Evolutionary conservation across 1,140 invertebrate genomes (phyloP), one percentile per base, ranked within the genome.

Genomic region (Aphis gossypii): DNA sequence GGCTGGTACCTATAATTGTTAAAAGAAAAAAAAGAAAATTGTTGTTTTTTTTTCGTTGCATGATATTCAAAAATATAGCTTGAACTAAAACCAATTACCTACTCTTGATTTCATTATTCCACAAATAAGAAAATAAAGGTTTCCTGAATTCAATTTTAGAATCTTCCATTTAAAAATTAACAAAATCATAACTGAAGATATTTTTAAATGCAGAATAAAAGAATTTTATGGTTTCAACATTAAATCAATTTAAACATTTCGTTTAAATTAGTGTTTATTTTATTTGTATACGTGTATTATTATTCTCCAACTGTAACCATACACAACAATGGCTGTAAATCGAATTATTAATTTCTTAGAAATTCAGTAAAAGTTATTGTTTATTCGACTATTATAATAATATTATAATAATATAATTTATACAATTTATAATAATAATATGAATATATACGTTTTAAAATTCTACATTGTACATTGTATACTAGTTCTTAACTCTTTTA

Each of bases 341-440:
- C 9, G 30, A 76, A 76, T 76, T 76, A 76, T 76, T n/a, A n/a
- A 76, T 76, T 76, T 76, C n/a, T 76, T 76, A n/a, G 60, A 76
- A 76, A 76, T 76, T 76, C 14, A 1, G 60, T n/a, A 76, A n/a
- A 76, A n/a, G 30, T 68, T 76, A 76, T 76, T 76, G 60, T 76
- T 76, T 35, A n/a, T 0, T 18, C 30, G 0, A n/a, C 14, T 76
- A 14, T 14, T 76, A 14, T 14, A 68, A 60, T 30, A 60, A 30
- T 30, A 46, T 46, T 46, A 35, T 35, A 35, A 18, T 51, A 51
- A 30, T 68, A 68, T 14, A 76, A n/a, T 76, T n/a, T 35, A 76
- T n/a, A 18, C 14, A 76, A n/a, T 76, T n/a, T 76, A 35, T 18
- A 76, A n/a, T 18, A 18, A 76, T 18, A 51, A 76, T 76, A 68